Base-by-base conservation (phyloP, 1,140 invertebrate genomes). In the Mercenaria mercenaria region DNA sequence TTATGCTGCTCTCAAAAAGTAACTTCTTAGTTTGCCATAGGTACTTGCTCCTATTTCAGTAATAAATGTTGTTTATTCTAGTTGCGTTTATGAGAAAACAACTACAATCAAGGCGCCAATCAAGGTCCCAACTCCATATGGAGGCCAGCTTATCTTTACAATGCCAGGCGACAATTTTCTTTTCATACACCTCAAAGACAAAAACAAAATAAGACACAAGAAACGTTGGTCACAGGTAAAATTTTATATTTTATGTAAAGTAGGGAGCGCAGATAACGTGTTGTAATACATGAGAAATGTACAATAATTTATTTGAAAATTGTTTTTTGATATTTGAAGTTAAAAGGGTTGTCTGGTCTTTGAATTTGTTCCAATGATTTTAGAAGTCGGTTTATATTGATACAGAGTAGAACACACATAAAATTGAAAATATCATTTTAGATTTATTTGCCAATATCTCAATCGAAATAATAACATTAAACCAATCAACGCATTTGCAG, bases 91-190 rank as follows among this genome's bases (percentile, higher is more conserved):
- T 96, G n/a, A 67, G 6, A 99, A 98, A 0, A 52, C 80, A 2
- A 91, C 93, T 50, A 84, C 91, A n/a, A 84, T 95, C 13, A 89
- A 80, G 20, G 98, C 98, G 4, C 99, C 99, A 2, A 99, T 98
- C 93, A 99, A 99, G 94, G 97, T 97, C 88, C 97, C 98, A 3
- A 98, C 99, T 0, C 99, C 99, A 0, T 99, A 99, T 92, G 99
- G 99, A 15, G 99, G 99, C 74, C 96, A 98, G 86, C 96, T 99
- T 41, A 97, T 98, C 0, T 99, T 99, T 98, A 98, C 98, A 0
- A 96, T 99, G 50, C 99, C 99, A 0, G 99, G 99, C 72, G 99
- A 99, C 96, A 99, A 99, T 0, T 99, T 99, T 96, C 98, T 99
- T 97, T 98, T 99, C 89, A 98, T 98, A 47, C 99, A 99, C 96